Evolutionary conservation across 2,113 vertebrate genomes (phyloP).

Genomic region (Gymnarchus niloticus): DNA sequence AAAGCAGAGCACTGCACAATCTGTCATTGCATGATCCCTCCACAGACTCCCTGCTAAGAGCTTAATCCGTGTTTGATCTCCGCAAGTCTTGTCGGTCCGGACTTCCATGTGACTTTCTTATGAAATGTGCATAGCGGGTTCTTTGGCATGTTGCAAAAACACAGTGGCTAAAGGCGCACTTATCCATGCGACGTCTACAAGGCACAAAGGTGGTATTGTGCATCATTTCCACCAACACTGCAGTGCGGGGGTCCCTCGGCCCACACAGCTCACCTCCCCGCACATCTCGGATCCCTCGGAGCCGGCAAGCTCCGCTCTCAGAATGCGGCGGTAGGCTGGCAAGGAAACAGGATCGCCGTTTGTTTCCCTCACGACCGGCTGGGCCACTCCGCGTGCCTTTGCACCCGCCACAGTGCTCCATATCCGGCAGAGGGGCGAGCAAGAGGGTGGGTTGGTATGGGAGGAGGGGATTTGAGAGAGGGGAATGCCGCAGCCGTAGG

Average conservation of each 20-base stretch:
- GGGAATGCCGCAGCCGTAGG: background rate
- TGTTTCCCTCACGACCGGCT: background rate
- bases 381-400: background rate
- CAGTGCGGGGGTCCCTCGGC: background rate
- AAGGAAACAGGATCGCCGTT: background rate
- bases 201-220: constrained; percentile 9
- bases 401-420: background rate
- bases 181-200: background rate
- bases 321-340: background rate
- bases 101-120: background rate
- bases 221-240: background rate
- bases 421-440: background rate
- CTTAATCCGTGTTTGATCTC: constrained; percentile 18
- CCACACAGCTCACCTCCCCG: background rate
- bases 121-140: background rate
- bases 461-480: background rate
- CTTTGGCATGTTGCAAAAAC: constrained; percentile 3
- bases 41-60: background rate
- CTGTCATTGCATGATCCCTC: background rate
- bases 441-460: background rate
- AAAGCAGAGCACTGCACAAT: background rate
- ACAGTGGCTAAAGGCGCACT: background rate
- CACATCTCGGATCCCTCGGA: background rate
- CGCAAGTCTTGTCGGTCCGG: background rate
- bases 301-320: background rate